These are phyloP conservation scores for Bufo bufo DNA, from an alignment of 2,113 vertebrate genomes.

Conservation along the genomic window DNA sequence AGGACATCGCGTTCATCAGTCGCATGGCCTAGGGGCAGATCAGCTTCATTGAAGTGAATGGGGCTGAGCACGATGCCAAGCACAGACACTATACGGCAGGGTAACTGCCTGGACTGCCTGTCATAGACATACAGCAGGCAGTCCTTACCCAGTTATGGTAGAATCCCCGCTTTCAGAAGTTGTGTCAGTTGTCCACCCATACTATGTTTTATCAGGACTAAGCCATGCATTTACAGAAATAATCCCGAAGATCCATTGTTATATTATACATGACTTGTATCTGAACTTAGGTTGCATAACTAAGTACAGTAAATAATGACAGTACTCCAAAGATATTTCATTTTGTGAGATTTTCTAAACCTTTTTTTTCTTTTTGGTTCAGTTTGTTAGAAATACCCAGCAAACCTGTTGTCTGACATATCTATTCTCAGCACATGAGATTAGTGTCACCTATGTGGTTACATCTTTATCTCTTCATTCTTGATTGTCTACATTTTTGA, in stretches of 20 bases:
- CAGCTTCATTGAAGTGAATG: no score
- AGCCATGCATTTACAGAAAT: not conserved
- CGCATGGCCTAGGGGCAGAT: no score
- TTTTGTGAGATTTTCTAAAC: not conserved
- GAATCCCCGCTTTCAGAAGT: no score
- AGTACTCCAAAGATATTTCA: not conserved
- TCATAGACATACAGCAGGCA: no score
- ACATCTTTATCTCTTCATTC: not conserved
- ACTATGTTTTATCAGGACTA: not conserved
- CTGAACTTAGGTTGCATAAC: not conserved
- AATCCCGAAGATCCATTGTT: not conserved
- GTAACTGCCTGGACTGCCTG: no score
- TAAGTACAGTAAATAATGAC: not conserved
- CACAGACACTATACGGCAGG: no score
- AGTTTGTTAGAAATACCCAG: not conserved
- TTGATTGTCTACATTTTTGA: constrained; percentile 31
- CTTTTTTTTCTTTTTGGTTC: not conserved
- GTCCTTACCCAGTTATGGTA: no score
- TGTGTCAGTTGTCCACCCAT: not conserved
- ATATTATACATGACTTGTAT: not conserved
- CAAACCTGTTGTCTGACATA: constrained; percentile 13
- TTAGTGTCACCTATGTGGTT: constrained; percentile 1
- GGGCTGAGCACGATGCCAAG: no score
- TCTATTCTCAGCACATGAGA: constrained; percentile 3
- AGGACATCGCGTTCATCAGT: no score